Conservation (phyloP, 2,888 invertebrate species). For the Chouioia cunea region DNA sequence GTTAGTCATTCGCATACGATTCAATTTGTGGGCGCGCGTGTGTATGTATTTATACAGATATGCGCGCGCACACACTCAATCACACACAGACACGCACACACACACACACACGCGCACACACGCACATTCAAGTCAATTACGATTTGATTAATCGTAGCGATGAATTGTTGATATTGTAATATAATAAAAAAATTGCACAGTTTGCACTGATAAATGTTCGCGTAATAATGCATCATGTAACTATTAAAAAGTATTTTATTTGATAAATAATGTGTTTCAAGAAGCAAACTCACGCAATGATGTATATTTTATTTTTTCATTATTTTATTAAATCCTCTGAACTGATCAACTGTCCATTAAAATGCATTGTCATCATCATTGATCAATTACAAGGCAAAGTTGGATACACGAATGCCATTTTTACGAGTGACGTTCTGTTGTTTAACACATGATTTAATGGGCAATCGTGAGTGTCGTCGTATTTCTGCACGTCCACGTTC, state of each 20-base stretch:
- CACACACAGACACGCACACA: too few relatives aligned
- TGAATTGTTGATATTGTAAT: slow-evolving; percentile 37
- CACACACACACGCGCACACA: too few relatives aligned
- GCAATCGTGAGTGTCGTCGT: too few relatives aligned
- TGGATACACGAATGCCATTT: too few relatives aligned
- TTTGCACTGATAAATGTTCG: slow-evolving; percentile 28
- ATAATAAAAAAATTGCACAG: slow-evolving; percentile 17
- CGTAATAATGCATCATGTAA: slow-evolving; percentile 41
- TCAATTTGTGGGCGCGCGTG: too few relatives aligned
- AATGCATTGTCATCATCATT: neutral
- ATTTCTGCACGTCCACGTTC: too few relatives aligned
- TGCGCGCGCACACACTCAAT: too few relatives aligned
- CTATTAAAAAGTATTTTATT: slow-evolving; percentile 32
- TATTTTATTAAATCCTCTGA: slow-evolving; percentile 22
- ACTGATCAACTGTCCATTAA: slow-evolving; percentile 26
- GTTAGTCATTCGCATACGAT: slow-evolving; percentile 26
- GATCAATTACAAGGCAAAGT: neutral
- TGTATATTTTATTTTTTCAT: slow-evolving; percentile 24
- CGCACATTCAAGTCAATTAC: slow-evolving; percentile 31
- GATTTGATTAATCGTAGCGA: slow-evolving; percentile 19
- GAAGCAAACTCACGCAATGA: slow-evolving; percentile 19
- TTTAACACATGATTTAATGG: too few relatives aligned
- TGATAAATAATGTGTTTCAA: slow-evolving; percentile 40
- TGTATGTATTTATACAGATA: slow-evolving; percentile 40
- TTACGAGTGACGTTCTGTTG: too few relatives aligned